Percentiles rank a stretch among this genome's conserved stretches.
phyloP scores from a whole-genome alignment of 2,888 invertebrate species.

The Troides helena region DNA sequence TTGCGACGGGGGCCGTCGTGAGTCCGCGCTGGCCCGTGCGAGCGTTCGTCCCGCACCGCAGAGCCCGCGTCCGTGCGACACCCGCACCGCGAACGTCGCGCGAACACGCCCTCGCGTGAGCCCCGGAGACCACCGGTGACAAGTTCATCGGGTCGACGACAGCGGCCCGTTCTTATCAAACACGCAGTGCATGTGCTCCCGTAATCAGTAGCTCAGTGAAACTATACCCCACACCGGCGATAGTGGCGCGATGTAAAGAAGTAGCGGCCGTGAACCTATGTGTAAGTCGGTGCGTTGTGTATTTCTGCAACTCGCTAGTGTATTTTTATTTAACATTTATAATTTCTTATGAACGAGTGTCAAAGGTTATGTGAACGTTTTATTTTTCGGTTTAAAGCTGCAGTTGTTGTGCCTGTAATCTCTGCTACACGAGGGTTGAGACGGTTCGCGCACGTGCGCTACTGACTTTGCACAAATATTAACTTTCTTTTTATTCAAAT shows the following conservation, averaged over 20 bases:
- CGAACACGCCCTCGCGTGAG: slow-evolving; percentile 42
- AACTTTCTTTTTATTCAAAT: neutral
- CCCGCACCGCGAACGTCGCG: slow-evolving; percentile 27
- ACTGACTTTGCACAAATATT: slow-evolving; percentile 51
- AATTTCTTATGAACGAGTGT: neutral
- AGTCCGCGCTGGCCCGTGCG: slow-evolving; percentile 75
- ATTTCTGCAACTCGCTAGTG: slow-evolving; percentile 37
- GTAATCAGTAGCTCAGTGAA: slow-evolving; percentile 79
- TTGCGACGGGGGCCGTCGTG: slow-evolving; percentile 79
- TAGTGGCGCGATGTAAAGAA: slow-evolving; percentile 81
- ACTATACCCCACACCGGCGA: slow-evolving; percentile 84
- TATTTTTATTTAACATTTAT: slow-evolving; percentile 13
- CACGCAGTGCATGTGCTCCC: slow-evolving; percentile 80
- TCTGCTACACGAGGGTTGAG: slow-evolving; percentile 47
- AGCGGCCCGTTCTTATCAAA: slow-evolving; percentile 37
- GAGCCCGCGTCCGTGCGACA: slow-evolving; percentile 36
- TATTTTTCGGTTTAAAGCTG: slow-evolving; percentile 54
- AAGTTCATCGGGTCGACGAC: slow-evolving; percentile 34
- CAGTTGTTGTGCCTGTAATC: slow-evolving; percentile 61
- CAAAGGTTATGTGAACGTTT: slow-evolving; percentile 19
- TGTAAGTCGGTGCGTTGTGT: slow-evolving; percentile 75
- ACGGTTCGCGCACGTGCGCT: slow-evolving; percentile 69
- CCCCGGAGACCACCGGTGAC: slow-evolving; percentile 40
- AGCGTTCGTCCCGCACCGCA: slow-evolving; percentile 64
- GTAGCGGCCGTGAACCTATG: slow-evolving; percentile 73